A percentile compares a stretch with the other conserved stretches of the same genome.
phyloP scores from a whole-genome alignment of 1,140 invertebrate genomes.

The Papilio dardanus region DNA sequence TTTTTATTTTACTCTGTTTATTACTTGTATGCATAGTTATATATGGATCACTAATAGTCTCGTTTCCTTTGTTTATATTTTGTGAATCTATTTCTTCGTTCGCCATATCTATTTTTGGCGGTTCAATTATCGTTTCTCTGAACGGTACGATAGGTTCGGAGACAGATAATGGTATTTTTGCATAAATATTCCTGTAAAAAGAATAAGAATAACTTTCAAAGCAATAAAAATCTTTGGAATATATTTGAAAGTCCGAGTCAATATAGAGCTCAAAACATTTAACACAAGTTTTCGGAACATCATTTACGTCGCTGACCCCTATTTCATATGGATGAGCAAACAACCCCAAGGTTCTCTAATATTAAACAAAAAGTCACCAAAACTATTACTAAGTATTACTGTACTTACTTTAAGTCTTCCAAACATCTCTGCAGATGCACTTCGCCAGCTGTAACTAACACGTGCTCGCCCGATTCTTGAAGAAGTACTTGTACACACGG shows the following conservation, averaged over 20 bases:
- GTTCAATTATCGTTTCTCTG: constrained; percentile 94
- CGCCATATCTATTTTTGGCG: constrained; percentile 93
- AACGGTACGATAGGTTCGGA: constrained; percentile 98
- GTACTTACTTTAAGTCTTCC: constrained; percentile 81
- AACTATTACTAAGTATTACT: not conserved
- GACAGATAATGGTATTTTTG: constrained; percentile 93
- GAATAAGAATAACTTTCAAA: not conserved
- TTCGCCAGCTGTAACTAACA: constrained; percentile 98
- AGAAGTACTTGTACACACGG: constrained; percentile 95
- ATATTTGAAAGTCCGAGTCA: not conserved
- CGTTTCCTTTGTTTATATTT: constrained; percentile 64
- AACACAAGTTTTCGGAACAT: not conserved
- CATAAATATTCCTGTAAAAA: constrained; percentile 86
- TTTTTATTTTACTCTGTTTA: constrained; percentile 88
- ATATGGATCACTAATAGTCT: constrained; percentile 77
- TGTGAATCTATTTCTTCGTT: constrained; percentile 91
- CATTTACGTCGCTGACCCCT: not conserved
- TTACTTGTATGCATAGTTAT: constrained; percentile 88
- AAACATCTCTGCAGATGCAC: constrained; percentile 98
- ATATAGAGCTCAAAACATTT: not conserved
- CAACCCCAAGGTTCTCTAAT: no score
- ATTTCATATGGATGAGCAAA: not conserved
- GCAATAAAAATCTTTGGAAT: no score
- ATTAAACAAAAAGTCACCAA: not conserved
- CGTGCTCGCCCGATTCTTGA: constrained; percentile 97